A percentile compares a stretch with the other conserved stretches of the same genome.
phyloP scores from a whole-genome alignment of 2,888 invertebrate genomes.

The Incurvaria masculella region DNA sequence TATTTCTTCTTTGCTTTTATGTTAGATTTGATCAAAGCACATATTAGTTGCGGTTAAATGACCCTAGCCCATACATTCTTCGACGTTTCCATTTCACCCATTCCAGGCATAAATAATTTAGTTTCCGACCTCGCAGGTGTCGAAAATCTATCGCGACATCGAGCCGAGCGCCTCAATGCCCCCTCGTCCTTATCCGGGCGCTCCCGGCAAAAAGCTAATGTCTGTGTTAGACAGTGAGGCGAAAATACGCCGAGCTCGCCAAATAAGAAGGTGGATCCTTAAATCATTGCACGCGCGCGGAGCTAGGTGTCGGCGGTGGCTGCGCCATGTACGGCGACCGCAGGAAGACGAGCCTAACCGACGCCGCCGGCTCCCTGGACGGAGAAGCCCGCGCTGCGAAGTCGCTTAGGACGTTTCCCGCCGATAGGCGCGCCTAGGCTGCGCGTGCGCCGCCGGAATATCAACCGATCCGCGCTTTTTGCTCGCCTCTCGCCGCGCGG shows the following conservation, averaged over 20 bases:
- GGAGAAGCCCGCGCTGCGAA: too few relatives aligned
- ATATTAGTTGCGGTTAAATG: too few relatives aligned
- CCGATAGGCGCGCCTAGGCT: background rate
- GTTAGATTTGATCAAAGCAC: too few relatives aligned
- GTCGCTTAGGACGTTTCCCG: too few relatives aligned
- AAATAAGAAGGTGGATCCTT: background rate
- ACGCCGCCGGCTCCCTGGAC: background rate
- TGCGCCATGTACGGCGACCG: background rate
- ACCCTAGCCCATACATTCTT: too few relatives aligned
- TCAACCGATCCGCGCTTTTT: background rate
- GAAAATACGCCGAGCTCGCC: background rate
- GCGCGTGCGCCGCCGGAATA: background rate
- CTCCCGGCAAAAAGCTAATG: background rate
- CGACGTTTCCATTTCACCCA: too few relatives aligned
- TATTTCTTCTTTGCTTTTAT: too few relatives aligned
- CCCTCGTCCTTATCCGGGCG: background rate
- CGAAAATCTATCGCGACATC: background rate
- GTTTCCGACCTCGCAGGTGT: background rate
- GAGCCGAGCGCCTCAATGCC: background rate
- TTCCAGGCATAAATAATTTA: too few relatives aligned
- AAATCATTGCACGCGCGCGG: background rate
- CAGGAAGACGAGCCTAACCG: background rate
- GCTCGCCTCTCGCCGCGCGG: constrained; percentile 30
- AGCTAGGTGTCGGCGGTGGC: background rate
- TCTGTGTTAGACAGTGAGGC: background rate